phyloP scores from a whole-genome alignment of 2,113 vertebrate species.

The Nothobranchius furzeri region DNA sequence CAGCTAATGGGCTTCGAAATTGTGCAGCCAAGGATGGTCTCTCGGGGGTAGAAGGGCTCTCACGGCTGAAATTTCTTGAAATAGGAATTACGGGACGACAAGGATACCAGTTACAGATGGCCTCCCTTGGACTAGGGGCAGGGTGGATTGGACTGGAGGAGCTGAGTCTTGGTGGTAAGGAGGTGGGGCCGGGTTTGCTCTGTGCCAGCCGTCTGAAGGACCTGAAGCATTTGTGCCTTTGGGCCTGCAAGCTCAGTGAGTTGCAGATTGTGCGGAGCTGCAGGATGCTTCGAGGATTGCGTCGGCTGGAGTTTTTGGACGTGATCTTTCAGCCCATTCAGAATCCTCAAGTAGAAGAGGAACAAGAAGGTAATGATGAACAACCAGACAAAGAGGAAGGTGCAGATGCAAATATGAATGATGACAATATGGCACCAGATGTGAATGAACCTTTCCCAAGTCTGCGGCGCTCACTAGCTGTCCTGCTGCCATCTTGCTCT shows the following conservation, averaged over 20 bases:
- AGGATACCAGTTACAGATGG: constrained; percentile 77
- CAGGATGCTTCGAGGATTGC: constrained; percentile 71
- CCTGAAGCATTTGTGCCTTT: constrained; percentile 72
- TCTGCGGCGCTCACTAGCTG: constrained; percentile 70
- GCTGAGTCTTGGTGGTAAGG: constrained; percentile 77
- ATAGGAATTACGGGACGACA: constrained; percentile 70
- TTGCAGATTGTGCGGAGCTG: constrained; percentile 76
- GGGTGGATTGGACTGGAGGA: constrained; percentile 79
- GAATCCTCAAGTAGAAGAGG: constrained; percentile 46
- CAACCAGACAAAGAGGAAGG: constrained; percentile 44
- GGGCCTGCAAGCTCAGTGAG: constrained; percentile 73
- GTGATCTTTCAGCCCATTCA: constrained; percentile 74
- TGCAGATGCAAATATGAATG: constrained; percentile 27
- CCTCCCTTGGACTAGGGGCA: constrained; percentile 75
- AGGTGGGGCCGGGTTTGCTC: constrained; percentile 76
- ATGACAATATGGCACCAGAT: constrained; percentile 53
- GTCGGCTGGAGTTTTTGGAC: constrained; percentile 72
- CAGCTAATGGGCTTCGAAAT: constrained; percentile 72
- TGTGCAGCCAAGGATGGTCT: constrained; percentile 71
- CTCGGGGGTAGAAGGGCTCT: constrained; percentile 65
- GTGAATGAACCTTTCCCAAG: constrained; percentile 64
- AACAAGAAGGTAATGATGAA: constrained; percentile 40
- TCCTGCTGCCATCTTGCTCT: constrained; percentile 70
- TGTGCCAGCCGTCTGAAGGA: constrained; percentile 75
- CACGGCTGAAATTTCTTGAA: constrained; percentile 73